Conservation (phyloP, 23 tunicate species). For the Trididemnum nubilum region DNA sequence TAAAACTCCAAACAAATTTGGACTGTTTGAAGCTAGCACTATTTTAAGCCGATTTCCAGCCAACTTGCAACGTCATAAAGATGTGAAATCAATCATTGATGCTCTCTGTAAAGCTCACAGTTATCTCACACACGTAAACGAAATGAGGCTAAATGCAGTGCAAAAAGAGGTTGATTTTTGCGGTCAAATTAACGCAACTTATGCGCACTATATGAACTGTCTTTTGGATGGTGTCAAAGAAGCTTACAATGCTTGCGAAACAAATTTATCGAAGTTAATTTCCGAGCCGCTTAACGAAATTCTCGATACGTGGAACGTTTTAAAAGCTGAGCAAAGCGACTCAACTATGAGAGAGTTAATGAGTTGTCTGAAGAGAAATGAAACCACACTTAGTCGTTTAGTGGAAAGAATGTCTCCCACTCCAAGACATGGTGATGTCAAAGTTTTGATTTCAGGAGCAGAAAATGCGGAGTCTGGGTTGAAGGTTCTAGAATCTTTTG, state of each 20-base stretch:
- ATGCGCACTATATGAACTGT: conserved; percentile 40
- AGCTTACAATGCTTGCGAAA: conserved; percentile 60
- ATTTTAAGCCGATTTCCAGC: conserved; percentile 41
- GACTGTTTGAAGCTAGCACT: conserved; percentile 35
- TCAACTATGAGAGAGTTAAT: conserved; percentile 34
- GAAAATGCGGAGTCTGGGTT: not conserved
- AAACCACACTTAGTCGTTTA: conserved; percentile 2
- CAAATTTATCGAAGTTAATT: conserved; percentile 7
- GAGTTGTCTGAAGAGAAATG: conserved; percentile 31
- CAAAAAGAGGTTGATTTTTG: conserved; percentile 20
- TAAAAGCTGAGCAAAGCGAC: conserved; percentile 56
- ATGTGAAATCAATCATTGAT: conserved; percentile 8
- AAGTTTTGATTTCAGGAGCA: too few relatives aligned
- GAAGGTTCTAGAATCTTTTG: conserved; percentile 8
- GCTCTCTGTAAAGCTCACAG: conserved; percentile 68
- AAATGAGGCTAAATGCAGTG: conserved; percentile 36
- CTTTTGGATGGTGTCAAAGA: conserved; percentile 25
- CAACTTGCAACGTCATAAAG: conserved; percentile 13
- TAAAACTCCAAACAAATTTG: conserved; percentile 43
- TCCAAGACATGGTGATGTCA: not conserved
- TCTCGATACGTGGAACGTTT: conserved; percentile 40
- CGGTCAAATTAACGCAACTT: conserved; percentile 6
- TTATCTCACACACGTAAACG: conserved; percentile 47
- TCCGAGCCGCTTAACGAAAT: conserved; percentile 48
- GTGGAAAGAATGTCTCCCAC: conserved; percentile 6